Percentiles rank a stretch among this genome's conserved stretches.
Conservation (phyloP, 2,888 invertebrate genomes). For the Mythimna impura region DNA sequence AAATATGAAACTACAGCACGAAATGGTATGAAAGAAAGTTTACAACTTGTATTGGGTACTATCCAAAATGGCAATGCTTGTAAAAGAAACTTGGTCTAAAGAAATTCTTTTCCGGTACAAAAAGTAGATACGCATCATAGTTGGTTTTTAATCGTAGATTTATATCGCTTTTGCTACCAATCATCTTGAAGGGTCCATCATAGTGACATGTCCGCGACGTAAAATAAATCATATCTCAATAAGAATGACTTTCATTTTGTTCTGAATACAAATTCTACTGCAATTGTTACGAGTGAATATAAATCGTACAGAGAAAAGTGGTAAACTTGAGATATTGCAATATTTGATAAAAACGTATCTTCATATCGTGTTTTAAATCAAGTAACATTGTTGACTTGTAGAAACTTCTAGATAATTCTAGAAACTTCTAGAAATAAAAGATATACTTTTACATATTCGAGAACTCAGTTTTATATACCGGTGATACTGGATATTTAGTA, state of each 20-base stretch:
- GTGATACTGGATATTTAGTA: not conserved
- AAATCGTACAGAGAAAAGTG: not conserved
- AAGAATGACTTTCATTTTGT: not conserved
- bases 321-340: not conserved
- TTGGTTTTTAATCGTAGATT: constrained; percentile 9
- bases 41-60: constrained; percentile 31
- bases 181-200: not conserved
- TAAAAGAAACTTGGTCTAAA: constrained; percentile 15
- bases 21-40: constrained; percentile 19
- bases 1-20: constrained; percentile 12
- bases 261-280: not conserved
- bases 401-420: not conserved
- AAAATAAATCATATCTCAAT: not conserved
- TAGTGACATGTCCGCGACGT: not conserved
- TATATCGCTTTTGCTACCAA: not conserved
- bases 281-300: not conserved
- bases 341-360: constrained; percentile 10
- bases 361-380: not conserved
- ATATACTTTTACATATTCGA: not conserved
- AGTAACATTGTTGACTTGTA: not conserved
- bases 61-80: constrained; percentile 39
- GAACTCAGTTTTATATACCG: not conserved
- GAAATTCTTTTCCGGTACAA: constrained; percentile 7
- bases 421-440: constrained; percentile 3
- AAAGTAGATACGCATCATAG: not conserved